Evolutionary conservation across 2,113 vertebrate genomes (phyloP).

Genomic region (Leptodactylus fuscus): DNA sequence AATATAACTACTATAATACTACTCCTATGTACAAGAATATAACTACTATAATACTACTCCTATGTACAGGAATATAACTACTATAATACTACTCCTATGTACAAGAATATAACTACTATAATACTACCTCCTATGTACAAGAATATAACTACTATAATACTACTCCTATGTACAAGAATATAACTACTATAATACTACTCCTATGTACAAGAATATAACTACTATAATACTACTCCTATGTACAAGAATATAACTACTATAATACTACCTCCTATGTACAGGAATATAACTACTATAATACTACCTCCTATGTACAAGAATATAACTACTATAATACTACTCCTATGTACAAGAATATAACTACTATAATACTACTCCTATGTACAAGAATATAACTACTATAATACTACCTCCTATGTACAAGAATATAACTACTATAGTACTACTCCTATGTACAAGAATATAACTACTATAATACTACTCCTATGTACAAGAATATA

Average conservation of each 20-base stretch:
- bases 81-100: not conserved
- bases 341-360: not conserved
- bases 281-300: not conserved
- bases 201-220: constrained; percentile 10
- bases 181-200: not conserved
- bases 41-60: not conserved
- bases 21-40: not conserved
- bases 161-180: not conserved
- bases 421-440: constrained; percentile 10
- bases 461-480: constrained; percentile 17
- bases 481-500: not conserved
- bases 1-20: constrained; percentile 20
- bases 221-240: not conserved
- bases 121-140: not conserved
- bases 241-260: constrained; percentile 10
- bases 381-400: constrained; percentile 6
- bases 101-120: constrained; percentile 6
- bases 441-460: not conserved
- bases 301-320: not conserved
- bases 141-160: not conserved
- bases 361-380: not conserved
- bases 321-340: constrained; percentile 3
- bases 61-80: not conserved
- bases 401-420: not conserved
- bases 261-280: not conserved